Evolutionary conservation across 2,113 vertebrate species (phyloP).

Genomic region (Chaetura pelagica): DNA sequence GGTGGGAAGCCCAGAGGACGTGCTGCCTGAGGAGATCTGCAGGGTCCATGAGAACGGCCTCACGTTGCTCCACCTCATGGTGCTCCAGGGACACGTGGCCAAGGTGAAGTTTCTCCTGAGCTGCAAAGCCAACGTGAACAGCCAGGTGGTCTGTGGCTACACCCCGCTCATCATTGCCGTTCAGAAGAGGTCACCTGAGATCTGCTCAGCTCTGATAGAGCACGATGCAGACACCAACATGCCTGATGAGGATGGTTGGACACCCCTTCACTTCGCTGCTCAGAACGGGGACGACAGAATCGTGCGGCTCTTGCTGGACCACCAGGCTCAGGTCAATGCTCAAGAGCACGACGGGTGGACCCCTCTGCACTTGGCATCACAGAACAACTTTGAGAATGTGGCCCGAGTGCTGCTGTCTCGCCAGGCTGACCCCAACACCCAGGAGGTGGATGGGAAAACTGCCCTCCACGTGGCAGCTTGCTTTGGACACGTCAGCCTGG

Average conservation of each 20-base stretch:
- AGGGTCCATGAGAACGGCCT: constrained; percentile 64
- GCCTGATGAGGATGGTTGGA: constrained; percentile 82
- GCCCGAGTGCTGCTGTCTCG: constrained; percentile 82
- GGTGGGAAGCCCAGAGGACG: neutral
- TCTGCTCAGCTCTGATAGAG: constrained; percentile 76
- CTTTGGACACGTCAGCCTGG: constrained; percentile 82
- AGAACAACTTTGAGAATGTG: constrained; percentile 87
- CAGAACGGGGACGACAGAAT: constrained; percentile 83
- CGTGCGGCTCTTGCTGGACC: constrained; percentile 79
- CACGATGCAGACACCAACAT: constrained; percentile 60
- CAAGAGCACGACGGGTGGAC: constrained; percentile 82
- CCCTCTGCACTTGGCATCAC: constrained; percentile 84
- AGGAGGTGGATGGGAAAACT: constrained; percentile 75
- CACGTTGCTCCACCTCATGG: constrained; percentile 80
- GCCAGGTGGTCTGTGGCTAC: constrained; percentile 71
- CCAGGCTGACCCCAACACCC: constrained; percentile 67
- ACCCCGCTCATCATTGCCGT: constrained; percentile 81
- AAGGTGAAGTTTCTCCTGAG: constrained; percentile 78
- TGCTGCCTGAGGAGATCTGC: constrained; percentile 63
- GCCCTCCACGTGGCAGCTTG: constrained; percentile 82
- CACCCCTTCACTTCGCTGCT: constrained; percentile 84
- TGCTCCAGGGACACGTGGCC: constrained; percentile 74
- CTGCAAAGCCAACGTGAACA: constrained; percentile 76
- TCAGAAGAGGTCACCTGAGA: constrained; percentile 76
- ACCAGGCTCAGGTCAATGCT: constrained; percentile 65